phyloP scores from a whole-genome alignment of 2,113 vertebrate species.

The Delphinus delphis region DNA sequence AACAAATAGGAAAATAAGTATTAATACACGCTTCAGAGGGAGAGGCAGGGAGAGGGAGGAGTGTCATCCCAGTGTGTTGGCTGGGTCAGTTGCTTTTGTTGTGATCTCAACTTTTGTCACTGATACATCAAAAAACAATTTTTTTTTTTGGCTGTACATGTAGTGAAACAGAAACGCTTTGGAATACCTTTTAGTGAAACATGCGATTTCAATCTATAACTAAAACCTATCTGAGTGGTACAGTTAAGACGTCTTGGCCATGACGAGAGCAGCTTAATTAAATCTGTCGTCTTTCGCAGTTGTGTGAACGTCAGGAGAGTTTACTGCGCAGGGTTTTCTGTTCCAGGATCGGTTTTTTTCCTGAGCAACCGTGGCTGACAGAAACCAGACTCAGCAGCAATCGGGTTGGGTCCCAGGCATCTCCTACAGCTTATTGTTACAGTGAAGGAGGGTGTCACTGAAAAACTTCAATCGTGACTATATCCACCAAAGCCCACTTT shows the following conservation, averaged over 20 bases:
- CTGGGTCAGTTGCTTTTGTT: background rate
- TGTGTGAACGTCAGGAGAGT: background rate
- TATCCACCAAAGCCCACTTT: background rate
- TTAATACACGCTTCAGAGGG: background rate
- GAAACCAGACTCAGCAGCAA: background rate
- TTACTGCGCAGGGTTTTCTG: background rate
- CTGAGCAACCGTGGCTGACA: constrained; percentile 1
- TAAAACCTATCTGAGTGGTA: background rate
- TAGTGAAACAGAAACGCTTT: background rate
- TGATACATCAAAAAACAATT: background rate
- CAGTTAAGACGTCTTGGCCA: background rate
- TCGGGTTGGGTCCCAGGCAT: background rate
- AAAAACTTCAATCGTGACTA: background rate
- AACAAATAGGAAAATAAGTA: background rate
- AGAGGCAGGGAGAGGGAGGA: background rate
- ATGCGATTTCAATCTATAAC: background rate
- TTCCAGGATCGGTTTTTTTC: background rate
- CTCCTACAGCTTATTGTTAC: background rate
- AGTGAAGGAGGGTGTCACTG: background rate
- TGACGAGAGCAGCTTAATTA: background rate
- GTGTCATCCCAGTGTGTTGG: background rate
- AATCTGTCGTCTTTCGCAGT: background rate
- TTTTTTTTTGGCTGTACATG: background rate
- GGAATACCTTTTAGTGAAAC: background rate
- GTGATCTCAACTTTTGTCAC: background rate